Base-by-base conservation (phyloP, 2,888 invertebrate genomes). In the Dichetophora obliterata region DNA sequence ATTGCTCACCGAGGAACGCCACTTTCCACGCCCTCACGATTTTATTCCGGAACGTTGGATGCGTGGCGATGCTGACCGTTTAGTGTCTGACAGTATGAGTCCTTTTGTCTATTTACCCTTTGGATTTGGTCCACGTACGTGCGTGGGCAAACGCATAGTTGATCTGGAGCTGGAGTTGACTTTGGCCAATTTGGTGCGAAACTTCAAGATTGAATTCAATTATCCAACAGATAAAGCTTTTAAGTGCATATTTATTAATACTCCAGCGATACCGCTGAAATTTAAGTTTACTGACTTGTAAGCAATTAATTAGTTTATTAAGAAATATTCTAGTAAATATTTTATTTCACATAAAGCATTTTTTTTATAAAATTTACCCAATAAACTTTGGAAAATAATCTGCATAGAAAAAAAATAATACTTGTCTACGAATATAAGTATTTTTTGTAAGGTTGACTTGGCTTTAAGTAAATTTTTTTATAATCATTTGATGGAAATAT, bases 1-100 rank as follows among this genome's bases (percentile, higher is more conserved):
- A 19, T 91, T 88, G 11, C 82, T 86, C 16, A 90, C 92, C 81
- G 91, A 91, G 83, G 93, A 93, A 16, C 88, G 92, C 74, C 92
- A 94, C 81, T 95, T 93, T 83, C 90, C 92, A 0, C 89, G 91
- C n/a, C 90, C 94, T 5, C 84, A 90, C 0, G 90, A 92, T 75
- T 96, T 92, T 84, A 86, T 93, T 59, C 96, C 96, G 0, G 95
- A 96, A 85, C 90, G 96, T 63, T 96, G 96, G 96, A 80, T 91
- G 9, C 79, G 81, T 81, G 94, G 94, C 0, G 94, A 95, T 84
- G 88, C 43, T 48, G 19, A 72, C 16, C 59, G 81, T 66, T 63
- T 78, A 22, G 22, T 74, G 19, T 78, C 54, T 2, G 82, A 82
- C 19, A 66, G 79, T 57, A 78, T 78, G 16, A 84, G 84, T 80